These are phyloP conservation scores for Rhagonycha lutea DNA, from an alignment of 2,888 invertebrate genomes.

Conservation along the genomic window DNA sequence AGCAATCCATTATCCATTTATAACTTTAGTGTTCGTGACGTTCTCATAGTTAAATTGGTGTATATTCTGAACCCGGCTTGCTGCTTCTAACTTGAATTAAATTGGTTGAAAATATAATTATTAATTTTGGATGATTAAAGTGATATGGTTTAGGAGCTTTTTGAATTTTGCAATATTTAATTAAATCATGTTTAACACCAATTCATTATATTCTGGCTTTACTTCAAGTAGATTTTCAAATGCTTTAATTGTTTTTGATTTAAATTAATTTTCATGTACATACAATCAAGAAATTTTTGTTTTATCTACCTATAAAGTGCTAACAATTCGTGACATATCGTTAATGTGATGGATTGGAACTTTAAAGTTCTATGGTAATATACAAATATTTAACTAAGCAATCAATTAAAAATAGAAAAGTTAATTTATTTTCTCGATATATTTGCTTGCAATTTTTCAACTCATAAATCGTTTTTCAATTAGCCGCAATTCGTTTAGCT, in stretches of 20 bases:
- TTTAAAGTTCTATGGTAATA: background rate
- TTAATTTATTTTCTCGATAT: background rate
- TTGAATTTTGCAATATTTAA: background rate
- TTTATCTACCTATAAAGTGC: background rate
- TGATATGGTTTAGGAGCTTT: constrained; percentile 5
- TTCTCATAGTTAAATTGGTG: constrained; percentile 18
- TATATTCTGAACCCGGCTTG: constrained; percentile 7
- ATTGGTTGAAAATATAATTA: constrained; percentile 18
- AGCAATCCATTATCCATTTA: constrained; percentile 28
- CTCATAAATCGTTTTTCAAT: background rate
- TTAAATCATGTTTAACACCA: background rate
- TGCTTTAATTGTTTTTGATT: background rate
- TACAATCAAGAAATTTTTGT: background rate
- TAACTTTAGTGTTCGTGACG: constrained; percentile 24
- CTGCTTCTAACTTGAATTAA: constrained; percentile 4
- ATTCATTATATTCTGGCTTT: background rate
- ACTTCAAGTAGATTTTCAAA: background rate
- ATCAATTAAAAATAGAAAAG: background rate
- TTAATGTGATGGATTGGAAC: background rate
- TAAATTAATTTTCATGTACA: background rate
- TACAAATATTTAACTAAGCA: background rate
- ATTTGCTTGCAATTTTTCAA: no score
- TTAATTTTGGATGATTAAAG: constrained; percentile 15
- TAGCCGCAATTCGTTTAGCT: background rate
- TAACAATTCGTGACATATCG: background rate